Conservation (phyloP, 2,797 vertebrate genomes). For the Hapalemur alaotrensis region DNA sequence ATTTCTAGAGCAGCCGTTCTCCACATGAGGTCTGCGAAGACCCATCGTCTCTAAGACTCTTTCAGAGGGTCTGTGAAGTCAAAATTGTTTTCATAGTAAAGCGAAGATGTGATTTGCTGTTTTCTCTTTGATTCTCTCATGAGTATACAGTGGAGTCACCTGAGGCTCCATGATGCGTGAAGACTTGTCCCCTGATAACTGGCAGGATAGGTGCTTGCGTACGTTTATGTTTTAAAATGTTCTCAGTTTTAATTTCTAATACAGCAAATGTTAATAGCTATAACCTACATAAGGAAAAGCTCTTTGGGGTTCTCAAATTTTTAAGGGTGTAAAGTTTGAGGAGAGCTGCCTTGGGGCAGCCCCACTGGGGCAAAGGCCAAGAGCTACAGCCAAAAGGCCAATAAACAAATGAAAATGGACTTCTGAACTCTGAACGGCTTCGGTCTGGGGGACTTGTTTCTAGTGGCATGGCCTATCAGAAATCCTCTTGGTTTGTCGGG, state of each 20-base stretch:
- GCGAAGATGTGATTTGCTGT: background rate
- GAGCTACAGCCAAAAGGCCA: background rate
- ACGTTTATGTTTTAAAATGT: background rate
- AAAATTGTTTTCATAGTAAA: background rate
- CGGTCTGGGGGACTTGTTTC: background rate
- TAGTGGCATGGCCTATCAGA: background rate
- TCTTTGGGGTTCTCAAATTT: background rate
- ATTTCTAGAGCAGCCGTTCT: background rate
- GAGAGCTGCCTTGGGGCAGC: background rate
- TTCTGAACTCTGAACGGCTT: background rate
- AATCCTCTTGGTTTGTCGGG: background rate
- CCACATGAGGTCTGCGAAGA: background rate
- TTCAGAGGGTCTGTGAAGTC: background rate
- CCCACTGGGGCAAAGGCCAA: background rate
- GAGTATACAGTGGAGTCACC: background rate
- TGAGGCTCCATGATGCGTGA: background rate
- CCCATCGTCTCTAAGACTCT: background rate
- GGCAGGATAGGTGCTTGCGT: background rate
- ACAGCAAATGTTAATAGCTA: background rate
- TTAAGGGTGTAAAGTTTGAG: background rate
- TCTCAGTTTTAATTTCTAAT: background rate
- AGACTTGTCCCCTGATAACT: background rate
- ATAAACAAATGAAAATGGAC: background rate
- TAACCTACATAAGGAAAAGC: background rate
- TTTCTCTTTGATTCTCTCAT: background rate